Percentiles rank a stretch among this genome's conserved stretches.
Evolutionary conservation across 2,797 vertebrate genomes (phyloP).

Genomic region (Poliocrania exsul): DNA sequence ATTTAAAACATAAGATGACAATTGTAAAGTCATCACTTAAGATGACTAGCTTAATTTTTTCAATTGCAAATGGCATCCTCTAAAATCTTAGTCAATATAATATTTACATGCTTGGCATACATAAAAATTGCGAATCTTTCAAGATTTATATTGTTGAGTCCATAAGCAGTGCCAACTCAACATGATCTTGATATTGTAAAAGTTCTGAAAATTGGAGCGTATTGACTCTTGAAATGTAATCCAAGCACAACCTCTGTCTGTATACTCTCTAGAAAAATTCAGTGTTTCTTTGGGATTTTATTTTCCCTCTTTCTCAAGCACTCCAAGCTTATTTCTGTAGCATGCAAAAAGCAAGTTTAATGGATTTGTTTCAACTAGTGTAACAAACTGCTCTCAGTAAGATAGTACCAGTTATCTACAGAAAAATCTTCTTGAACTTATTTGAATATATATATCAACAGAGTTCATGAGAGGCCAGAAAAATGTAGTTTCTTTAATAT

Average conservation of each 20-base stretch:
- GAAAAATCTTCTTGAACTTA: neutral
- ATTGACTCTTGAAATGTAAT: neutral
- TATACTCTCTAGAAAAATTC: neutral
- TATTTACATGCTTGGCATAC: neutral
- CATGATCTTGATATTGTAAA: neutral
- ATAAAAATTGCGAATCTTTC: neutral
- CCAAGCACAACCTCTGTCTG: neutral
- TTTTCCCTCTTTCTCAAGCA: neutral
- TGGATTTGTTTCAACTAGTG: neutral
- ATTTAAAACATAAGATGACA: neutral
- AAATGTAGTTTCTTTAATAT: neutral
- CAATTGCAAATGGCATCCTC: neutral
- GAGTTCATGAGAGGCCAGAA: neutral
- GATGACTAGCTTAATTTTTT: neutral
- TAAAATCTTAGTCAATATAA: neutral
- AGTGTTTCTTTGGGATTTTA: neutral
- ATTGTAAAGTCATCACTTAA: neutral
- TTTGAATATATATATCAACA: neutral
- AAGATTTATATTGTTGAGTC: neutral
- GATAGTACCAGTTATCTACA: neutral
- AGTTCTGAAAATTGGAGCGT: neutral
- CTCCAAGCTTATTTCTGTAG: neutral
- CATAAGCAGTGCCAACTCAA: neutral
- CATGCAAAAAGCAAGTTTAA: neutral
- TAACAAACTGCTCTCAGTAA: neutral